phyloP scores from a whole-genome alignment of 2,113 vertebrate genomes.

The Ictalurus furcatus region DNA sequence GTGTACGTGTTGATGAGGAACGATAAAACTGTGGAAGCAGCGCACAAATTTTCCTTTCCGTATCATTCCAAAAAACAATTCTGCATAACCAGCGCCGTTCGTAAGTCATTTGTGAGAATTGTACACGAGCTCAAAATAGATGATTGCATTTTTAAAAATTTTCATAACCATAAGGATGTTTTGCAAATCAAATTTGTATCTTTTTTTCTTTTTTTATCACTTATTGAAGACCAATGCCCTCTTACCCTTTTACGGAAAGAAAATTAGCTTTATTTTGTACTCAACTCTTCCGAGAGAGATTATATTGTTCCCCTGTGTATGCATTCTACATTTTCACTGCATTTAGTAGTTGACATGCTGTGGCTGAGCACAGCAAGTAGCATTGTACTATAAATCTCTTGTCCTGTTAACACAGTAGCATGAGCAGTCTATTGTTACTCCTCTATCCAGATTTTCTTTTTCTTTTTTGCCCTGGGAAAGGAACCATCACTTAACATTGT shows the following conservation, averaged over 20 bases:
- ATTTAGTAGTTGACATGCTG: background rate
- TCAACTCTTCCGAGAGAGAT: background rate
- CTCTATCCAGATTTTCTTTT: background rate
- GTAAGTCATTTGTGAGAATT: background rate
- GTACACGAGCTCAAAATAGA: constrained; percentile 15
- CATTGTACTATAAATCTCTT: background rate
- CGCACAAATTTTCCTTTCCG: background rate
- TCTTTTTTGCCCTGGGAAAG: background rate
- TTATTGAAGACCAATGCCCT: background rate
- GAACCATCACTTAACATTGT: background rate
- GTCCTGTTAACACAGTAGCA: constrained; percentile 1
- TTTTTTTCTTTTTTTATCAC: background rate
- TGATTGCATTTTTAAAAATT: constrained; percentile 15
- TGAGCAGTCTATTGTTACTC: background rate
- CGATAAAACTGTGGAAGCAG: background rate
- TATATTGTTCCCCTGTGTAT: background rate
- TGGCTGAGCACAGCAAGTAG: constrained; percentile 1
- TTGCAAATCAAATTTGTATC: constrained; percentile 8
- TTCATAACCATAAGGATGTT: constrained; percentile 19
- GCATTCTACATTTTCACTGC: background rate
- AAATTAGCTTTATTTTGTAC: background rate
- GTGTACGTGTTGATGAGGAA: background rate
- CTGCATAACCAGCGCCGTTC: background rate
- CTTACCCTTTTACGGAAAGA: background rate
- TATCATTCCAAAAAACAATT: constrained; percentile 17